Base-by-base conservation (phyloP, 1,140 invertebrate genomes). In the Brachionus calyciflorus region DNA sequence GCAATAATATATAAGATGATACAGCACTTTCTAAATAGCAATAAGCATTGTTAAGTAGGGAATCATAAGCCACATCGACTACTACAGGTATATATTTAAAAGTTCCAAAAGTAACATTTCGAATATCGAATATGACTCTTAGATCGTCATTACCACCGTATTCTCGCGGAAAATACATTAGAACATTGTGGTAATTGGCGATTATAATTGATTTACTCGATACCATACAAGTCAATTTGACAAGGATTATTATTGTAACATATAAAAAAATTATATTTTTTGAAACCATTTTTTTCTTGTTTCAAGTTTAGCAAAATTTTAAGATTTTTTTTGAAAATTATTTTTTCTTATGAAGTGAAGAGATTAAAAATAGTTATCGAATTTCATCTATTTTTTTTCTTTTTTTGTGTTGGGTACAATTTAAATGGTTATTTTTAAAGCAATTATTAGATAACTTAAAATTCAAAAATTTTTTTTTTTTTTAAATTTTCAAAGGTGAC, bases 151-250 rank as follows among this genome's bases (percentile, higher is more conserved):
- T 73, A 40, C 69, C 69, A 30, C 69, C 69, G 24, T 73, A 73
- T 73, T 73, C 69, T 12, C 40, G 30, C 19, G 69, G 69, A 51
- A 73, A 73, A 26, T 33, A 73, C 4, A 73, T 19, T 26, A 73
- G 24, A 17, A 73, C 69, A 41, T 73, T 73, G 69, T 73, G 69
- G 5, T 73, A 73, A 33, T 73, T 73, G 30, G 69, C 69, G 26
- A 73, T 73, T 51, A 73, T 51, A 6, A 73, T 51, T 2, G 69
- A 73, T 73, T 41, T 49, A 37, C 46, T 30, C 3, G 17, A 6
- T 7, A 37, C 48, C 21, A 46, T 4, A 28, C 28, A 24, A 17
- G 0, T 26, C 40, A 49, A n/a, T 26, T 70, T 37, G 19, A 48
- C 12, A 21, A 40, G 65, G 17, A 46, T 70, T 10, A 70, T n/a